Evolutionary conservation across 2,797 vertebrate species (phyloP), one percentile per base, ranked within the genome.

Genomic region (Anabas testudineus): DNA sequence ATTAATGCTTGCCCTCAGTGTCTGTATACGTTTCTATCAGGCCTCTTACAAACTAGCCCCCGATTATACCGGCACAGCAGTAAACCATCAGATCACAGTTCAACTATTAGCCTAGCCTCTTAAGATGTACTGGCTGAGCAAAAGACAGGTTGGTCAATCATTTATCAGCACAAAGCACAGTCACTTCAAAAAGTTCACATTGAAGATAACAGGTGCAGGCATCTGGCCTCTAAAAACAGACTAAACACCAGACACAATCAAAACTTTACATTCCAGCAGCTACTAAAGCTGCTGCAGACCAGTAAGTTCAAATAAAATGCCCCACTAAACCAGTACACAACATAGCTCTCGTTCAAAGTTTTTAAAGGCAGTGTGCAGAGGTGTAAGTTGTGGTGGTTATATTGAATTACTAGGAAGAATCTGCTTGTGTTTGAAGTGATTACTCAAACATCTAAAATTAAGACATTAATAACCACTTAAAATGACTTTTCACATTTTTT

Each of bases 111-210:
- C 42, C 69, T 3, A 55, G 19, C 24, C 41, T 51, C 13, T n/a
- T 56, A 67, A 43, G 39, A 70, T 14, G 22, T 0, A 19, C n/a
- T 1, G 4, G 55, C 22, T 19, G 34, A 52, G 32, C 56, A 30
- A 72, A 65, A 74, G 15, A 54, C 30, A 26, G 21, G 18, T n/a
- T 59, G 39, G 76, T 80, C 55, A 84, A 85, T 84, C 49, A 74
- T 83, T 83, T 54, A 72, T 58, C n/a, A 72, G 32, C 32, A 70
- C 47, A 74, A 54, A 63, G 30, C 18, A 58, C 18, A 32, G 42
- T 54, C 30, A 37, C 51, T 43, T 43, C 18, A 10, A 21, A 16
- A 18, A 56, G 34, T 41, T 61, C 34, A 42, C 28, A 34, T 22
- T 41, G 16, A 2, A 47, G 26, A 34, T 30, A 57, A 19, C 39